These are phyloP conservation scores for Phlogophora meticulosa DNA, from an alignment of 2,888 invertebrate species.

Conservation along the genomic window DNA sequence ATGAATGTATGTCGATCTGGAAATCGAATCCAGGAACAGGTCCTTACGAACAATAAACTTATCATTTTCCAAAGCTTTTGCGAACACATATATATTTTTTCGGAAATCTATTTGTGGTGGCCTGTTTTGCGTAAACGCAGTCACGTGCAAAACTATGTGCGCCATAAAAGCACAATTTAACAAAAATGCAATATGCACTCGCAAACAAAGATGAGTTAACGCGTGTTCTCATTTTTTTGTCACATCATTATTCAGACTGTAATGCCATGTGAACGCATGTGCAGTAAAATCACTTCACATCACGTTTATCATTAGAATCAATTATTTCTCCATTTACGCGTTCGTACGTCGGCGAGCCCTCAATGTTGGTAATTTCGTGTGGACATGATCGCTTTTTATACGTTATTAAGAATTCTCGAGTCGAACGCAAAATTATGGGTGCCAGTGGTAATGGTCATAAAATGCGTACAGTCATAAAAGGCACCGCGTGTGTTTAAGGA, in stretches of 20 bases:
- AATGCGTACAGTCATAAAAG: conserved; percentile 58
- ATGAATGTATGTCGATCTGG: too few species aligned
- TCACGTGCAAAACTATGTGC: conserved; percentile 13
- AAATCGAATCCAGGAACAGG: too few species aligned
- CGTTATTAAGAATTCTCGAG: conserved; percentile 72
- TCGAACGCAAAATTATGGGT: conserved; percentile 66
- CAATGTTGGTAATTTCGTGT: conserved; percentile 79
- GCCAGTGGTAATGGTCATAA: conserved; percentile 58
- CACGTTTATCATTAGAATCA: conserved; percentile 84
- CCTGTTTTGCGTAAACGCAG: background rate
- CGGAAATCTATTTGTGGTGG: background rate
- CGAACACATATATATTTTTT: background rate
- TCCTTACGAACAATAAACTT: too few species aligned
- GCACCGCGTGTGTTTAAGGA: conserved; percentile 56
- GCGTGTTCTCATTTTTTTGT: conserved; percentile 80
- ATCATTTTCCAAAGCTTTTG: too few species aligned
- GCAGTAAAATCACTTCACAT: conserved; percentile 80
- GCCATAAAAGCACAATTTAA: conserved; percentile 60
- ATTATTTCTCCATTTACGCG: conserved; percentile 79
- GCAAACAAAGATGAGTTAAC: conserved; percentile 67
- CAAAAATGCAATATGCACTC: conserved; percentile 62
- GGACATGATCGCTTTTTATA: conserved; percentile 80
- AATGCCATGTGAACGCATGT: conserved; percentile 75
- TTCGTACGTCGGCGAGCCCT: conserved; percentile 71
- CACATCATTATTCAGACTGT: conserved; percentile 74